Evolutionary conservation across 1,140 invertebrate species (phyloP), one percentile per base, ranked within the genome.

Genomic region (Sinonovacula constricta): DNA sequence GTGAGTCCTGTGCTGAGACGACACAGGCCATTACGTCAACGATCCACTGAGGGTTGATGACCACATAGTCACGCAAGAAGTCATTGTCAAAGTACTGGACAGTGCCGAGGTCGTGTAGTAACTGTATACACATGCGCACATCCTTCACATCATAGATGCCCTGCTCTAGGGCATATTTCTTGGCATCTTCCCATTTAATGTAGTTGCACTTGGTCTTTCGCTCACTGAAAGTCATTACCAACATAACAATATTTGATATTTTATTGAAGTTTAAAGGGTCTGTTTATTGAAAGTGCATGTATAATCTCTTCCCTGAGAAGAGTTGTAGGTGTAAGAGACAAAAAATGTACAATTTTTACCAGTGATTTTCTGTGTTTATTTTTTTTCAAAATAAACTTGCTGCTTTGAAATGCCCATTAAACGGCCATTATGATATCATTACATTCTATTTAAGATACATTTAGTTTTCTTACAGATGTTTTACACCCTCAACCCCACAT

Each of bases 21-120:
- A 91, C 84, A 84, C 88, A 90, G 10, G 90, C 80, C 88, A 91
- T 89, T 15, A 90, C 87, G 79, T 91, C 83, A 14, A 91, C 90
- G 76, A 91, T 91, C 87, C 89, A 91, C 83, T 91, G 90, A 30
- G 90, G 90, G 70, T 90, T 89, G 53, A 91, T 90, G 18, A 91
- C 88, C 3, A 91, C 85, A 53, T 86, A 84, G 24, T 89, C 81
- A 36, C 85, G 72, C 7, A 91, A 81, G 60, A 90, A 86, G 28
- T 90, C 86, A 66, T 87, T 90, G 76, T 90, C 85, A 85, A 91
- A 91, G 69, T 90, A 88, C 81, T 90, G 88, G 4, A 91, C 76
- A 26, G 88, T 89, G n/a, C 90, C 90, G 3, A 91, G 79, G 51
- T 90, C 89, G 81, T 90, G 85, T 15, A 91, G 82, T 66, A 91